Percentiles rank a stretch among this genome's conserved stretches.
Conservation (phyloP, 2,797 vertebrate genomes). For the Chromobotia macracanthus region DNA sequence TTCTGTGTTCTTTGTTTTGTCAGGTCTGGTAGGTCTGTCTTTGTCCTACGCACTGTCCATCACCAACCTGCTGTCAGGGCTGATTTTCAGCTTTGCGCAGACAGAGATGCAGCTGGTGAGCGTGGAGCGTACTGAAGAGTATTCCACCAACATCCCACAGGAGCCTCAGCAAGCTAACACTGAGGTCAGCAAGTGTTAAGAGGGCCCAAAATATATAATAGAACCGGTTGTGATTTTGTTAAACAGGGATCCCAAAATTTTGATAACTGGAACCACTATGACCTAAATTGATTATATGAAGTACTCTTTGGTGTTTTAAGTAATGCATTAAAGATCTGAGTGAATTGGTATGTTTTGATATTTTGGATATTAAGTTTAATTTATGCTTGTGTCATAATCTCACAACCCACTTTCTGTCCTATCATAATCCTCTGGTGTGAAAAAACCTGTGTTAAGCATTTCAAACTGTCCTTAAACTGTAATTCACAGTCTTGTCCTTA, state of each 20-base stretch:
- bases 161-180: slow-evolving; percentile 79
- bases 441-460: neutral
- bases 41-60: slow-evolving; percentile 93
- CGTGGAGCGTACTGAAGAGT: slow-evolving; percentile 92
- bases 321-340: neutral
- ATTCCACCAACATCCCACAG: slow-evolving; percentile 80
- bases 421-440: neutral
- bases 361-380: neutral
- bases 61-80: slow-evolving; percentile 86
- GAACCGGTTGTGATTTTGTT: no score
- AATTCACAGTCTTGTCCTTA: neutral
- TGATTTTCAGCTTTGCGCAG: slow-evolving; percentile 90
- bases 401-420: neutral
- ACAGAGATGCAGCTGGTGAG: slow-evolving; percentile 96
- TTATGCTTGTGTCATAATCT: neutral
- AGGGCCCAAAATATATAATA: no score
- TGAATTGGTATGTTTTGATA: neutral
- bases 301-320: neutral
- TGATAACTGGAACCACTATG: neutral
- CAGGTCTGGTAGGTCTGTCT: slow-evolving; percentile 91
- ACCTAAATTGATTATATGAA: neutral
- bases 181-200: slow-evolving; percentile 72
- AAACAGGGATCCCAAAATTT: neutral
- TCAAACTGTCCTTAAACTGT: neutral
- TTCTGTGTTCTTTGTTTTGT: neutral